Evolutionary conservation across 1,140 invertebrate genomes (phyloP).

Genomic region (Fopius arisanus): DNA sequence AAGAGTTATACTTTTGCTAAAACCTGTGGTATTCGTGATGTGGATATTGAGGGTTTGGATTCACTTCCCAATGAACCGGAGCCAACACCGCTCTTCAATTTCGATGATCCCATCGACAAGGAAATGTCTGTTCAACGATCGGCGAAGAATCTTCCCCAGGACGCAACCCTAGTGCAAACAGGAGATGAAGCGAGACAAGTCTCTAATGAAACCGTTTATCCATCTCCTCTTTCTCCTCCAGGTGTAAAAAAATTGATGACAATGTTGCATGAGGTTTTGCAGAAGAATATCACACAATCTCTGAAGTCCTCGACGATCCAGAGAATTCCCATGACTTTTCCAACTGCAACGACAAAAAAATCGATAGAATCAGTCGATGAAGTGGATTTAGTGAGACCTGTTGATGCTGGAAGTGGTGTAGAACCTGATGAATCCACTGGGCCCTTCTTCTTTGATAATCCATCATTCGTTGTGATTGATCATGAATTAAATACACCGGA

Average conservation of each 20-base stretch:
- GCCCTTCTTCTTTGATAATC: conserved; percentile 33
- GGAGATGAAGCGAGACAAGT: not conserved
- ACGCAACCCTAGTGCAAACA: not conserved
- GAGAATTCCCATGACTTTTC: conserved; percentile 12
- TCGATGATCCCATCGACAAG: not conserved
- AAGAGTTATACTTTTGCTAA: conserved; percentile 20
- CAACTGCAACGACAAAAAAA: not conserved
- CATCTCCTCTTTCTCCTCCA: not conserved
- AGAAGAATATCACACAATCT: not conserved
- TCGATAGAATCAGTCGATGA: not conserved
- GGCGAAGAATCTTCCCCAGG: not conserved
- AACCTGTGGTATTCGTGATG: conserved; percentile 48
- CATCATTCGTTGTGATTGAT: conserved; percentile 61
- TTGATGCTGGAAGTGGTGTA: not conserved
- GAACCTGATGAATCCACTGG: not conserved
- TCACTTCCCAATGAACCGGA: conserved; percentile 30
- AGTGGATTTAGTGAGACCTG: not conserved
- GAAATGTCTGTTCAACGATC: not conserved
- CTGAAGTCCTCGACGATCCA: not conserved
- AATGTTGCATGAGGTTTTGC: not conserved
- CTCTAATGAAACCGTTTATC: not conserved
- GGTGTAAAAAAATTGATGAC: not conserved
- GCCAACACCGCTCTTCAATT: not conserved
- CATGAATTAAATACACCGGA: conserved; percentile 68
- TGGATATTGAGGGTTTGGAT: conserved; percentile 38